Base-by-base conservation (phyloP, 2,888 invertebrate genomes). In the Eupsilia transversa region DNA sequence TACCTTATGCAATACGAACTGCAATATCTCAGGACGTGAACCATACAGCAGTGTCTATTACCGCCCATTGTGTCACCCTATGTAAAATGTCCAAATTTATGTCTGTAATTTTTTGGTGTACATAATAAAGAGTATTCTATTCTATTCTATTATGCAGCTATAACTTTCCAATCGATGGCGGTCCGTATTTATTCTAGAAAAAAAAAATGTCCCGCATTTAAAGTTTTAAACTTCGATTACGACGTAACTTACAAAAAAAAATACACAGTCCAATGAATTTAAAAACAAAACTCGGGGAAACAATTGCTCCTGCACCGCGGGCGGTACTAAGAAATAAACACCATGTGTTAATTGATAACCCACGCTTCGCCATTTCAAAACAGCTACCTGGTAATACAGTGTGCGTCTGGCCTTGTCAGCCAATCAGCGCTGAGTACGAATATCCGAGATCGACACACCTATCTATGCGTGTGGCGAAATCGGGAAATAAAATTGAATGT, bases 261-360 rank as follows among this genome's bases (percentile, higher is more conserved):
- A 33, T 2, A 27, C 20, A 20, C 17, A 33, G 17, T 12, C 12
- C 9, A 41, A 35, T 41, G 33, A 30, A 38, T 49, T 49, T 35
- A 41, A 71, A 49, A 41, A 69, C 10, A 20, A 9, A 71, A 41
- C 14, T 54, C 20, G 2, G 14, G 27, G 3, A 38, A 0, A 30
- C 76, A 76, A 74, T 46, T 1, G 38, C 30, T 68, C 46, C 38
- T 46, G 43, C 35, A 54, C 52, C 3, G 20, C 43, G 14, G 35
- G 35, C 23, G 43, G 30, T 33, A 46, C 6, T 57, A 14, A 77
- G 14, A 68, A 66, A 56, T 38, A 38, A 77, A 57, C n/a, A 59
- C 38, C 38, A 77, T 43, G 41, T 79, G 79, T 72, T 49, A 59
- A 79, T 75, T 79, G 41, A 27, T 35, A 33, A 49, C 71, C 52